Percentiles rank a stretch among this genome's conserved stretches.
Conservation (phyloP, 2,797 vertebrate genomes). For the Spheniscus humboldti region DNA sequence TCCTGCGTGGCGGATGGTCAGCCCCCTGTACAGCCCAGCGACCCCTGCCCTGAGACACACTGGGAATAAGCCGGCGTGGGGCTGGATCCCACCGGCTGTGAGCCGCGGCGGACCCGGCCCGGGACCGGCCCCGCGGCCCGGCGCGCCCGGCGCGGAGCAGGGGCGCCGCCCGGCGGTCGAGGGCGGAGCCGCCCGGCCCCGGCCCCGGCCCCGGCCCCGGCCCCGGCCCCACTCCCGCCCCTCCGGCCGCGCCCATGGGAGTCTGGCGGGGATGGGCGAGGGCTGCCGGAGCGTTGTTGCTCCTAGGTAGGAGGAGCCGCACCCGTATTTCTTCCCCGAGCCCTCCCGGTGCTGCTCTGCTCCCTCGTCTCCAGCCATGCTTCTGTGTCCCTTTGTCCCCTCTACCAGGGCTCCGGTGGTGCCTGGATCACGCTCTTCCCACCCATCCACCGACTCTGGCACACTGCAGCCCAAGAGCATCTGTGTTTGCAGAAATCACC, state of each 20-base stretch:
- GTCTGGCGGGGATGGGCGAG: accelerated
- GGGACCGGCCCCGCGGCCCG: too few relatives aligned
- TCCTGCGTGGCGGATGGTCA: neutral
- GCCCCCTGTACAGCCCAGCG: neutral
- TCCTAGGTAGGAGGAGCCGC: neutral
- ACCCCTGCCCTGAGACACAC: neutral
- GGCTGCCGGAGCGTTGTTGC: accelerated
- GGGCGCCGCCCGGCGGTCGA: too few relatives aligned
- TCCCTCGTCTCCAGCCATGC: neutral
- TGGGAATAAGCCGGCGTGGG: accelerated
- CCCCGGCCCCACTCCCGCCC: too few relatives aligned
- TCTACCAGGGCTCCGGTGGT: too few relatives aligned
- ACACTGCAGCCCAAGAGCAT: accelerated
- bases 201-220: accelerated
- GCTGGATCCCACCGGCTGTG: neutral
- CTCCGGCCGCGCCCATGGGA: accelerated
- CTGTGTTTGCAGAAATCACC: neutral
- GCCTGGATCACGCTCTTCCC: neutral
- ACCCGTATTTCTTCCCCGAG: accelerated
- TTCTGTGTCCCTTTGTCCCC: neutral
- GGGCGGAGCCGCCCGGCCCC: too few relatives aligned
- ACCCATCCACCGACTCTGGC: neutral
- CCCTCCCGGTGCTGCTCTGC: neutral
- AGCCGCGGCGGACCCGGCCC: too few relatives aligned
- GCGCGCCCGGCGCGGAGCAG: neutral